Percentiles rank a stretch among this genome's conserved stretches.
These are phyloP conservation scores for Yponomeuta sedellus DNA, from an alignment of 2,888 invertebrate genomes.

Conservation along the genomic window DNA sequence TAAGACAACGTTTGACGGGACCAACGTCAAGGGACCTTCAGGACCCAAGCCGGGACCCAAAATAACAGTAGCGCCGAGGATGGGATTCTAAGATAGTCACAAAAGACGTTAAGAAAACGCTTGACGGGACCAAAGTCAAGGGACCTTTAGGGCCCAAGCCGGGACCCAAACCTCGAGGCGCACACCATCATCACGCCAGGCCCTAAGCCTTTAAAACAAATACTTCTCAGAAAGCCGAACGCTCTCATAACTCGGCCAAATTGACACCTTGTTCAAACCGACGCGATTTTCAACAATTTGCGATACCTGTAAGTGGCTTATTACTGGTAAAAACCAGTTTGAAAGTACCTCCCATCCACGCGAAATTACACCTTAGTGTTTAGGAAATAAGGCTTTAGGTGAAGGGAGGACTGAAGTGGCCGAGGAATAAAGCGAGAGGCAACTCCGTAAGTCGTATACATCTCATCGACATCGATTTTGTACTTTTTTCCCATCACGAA, in stretches of 20 bases:
- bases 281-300: slow-evolving; percentile 71
- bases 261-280: slow-evolving; percentile 73
- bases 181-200: slow-evolving; percentile 29
- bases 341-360: not conserved
- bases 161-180: slow-evolving; percentile 27
- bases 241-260: slow-evolving; percentile 74
- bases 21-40: not conserved
- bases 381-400: not conserved
- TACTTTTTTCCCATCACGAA: slow-evolving; percentile 73
- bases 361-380: not conserved
- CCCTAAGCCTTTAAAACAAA: slow-evolving; percentile 62
- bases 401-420: not conserved
- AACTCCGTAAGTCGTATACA: slow-evolving; percentile 47
- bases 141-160: not conserved
- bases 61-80: too few species aligned
- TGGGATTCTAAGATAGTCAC: too few species aligned
- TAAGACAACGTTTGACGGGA: too few species aligned
- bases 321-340: slow-evolving; percentile 44
- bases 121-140: not conserved
- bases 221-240: slow-evolving; percentile 60
- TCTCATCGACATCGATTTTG: slow-evolving; percentile 67
- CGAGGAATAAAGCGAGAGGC: slow-evolving; percentile 1
- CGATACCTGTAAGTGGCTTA: slow-evolving; percentile 70
- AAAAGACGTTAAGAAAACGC: too few species aligned
- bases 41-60: slow-evolving; percentile 20